A percentile compares a stretch with the other conserved stretches of the same genome.
Evolutionary conservation across 1,140 invertebrate genomes (phyloP).

Genomic region (Listronotus bonariensis): DNA sequence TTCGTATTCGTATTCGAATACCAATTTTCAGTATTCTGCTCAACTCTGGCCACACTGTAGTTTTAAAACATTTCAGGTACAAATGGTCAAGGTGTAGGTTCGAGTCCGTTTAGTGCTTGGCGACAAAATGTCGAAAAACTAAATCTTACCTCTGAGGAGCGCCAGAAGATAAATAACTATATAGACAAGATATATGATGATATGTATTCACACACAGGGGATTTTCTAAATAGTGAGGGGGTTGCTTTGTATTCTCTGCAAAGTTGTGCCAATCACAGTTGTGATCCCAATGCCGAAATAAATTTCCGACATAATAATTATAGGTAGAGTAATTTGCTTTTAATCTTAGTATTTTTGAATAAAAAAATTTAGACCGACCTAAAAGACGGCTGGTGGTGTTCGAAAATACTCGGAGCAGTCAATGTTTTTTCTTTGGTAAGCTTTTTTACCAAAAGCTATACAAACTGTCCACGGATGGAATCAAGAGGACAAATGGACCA

Average conservation of each 20-base stretch:
- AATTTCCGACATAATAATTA: constrained; percentile 86
- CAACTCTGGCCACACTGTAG: no score
- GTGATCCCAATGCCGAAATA: constrained; percentile 83
- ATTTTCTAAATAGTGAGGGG: constrained; percentile 92
- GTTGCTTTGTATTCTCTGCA: constrained; percentile 86
- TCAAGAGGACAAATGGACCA: no score
- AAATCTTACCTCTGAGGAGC: constrained; percentile 68
- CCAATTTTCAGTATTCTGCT: no score
- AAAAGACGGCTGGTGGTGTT: no score
- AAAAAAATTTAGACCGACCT: neutral
- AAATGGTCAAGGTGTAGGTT: constrained; percentile 94
- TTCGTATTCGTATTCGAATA: no score
- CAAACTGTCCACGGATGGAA: no score
- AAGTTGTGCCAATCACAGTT: constrained; percentile 92
- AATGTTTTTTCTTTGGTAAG: no score
- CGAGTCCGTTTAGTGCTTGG: constrained; percentile 86
- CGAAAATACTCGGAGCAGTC: no score
- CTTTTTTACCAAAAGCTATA: no score
- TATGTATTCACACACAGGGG: constrained; percentile 82
- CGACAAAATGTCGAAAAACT: constrained; percentile 75
- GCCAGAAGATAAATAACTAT: constrained; percentile 69
- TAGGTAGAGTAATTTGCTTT: constrained; percentile 48
- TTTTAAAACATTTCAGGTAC: constrained; percentile 62
- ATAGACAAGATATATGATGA: constrained; percentile 84
- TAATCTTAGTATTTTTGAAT: neutral